These are phyloP conservation scores for Rhimphoctona megacephalus DNA, from an alignment of 2,888 invertebrate species.

Conservation along the genomic window DNA sequence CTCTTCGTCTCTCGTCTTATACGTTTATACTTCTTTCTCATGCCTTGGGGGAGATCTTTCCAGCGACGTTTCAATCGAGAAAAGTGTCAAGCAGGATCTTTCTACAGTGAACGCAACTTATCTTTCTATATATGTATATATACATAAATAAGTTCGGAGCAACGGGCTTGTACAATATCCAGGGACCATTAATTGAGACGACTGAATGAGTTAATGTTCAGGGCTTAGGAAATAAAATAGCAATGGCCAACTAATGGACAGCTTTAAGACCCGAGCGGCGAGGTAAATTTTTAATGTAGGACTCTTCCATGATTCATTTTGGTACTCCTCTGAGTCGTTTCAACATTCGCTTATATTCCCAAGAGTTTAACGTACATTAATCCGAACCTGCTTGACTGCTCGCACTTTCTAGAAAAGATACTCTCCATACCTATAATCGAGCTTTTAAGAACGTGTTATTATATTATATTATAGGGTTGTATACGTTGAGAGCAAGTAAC, in stretches of 20 bases:
- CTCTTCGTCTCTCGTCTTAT: slow-evolving; percentile 20
- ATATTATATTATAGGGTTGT: too few relatives aligned
- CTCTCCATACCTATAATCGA: too few relatives aligned
- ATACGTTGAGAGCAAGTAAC: too few relatives aligned
- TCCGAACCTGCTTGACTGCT: too few relatives aligned
- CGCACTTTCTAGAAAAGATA: too few relatives aligned
- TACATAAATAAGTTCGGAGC: slow-evolving; percentile 28
- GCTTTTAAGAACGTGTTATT: too few relatives aligned
- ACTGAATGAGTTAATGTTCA: slow-evolving; percentile 29
- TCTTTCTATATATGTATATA: slow-evolving; percentile 16
- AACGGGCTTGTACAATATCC: slow-evolving; percentile 56
- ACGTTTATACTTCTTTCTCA: slow-evolving; percentile 1
- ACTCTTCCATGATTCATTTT: not conserved
- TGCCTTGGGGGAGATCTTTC: slow-evolving; percentile 41
- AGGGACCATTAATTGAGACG: slow-evolving; percentile 74
- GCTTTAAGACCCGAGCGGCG: slow-evolving; percentile 8
- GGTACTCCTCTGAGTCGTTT: not conserved
- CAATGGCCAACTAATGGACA: not conserved
- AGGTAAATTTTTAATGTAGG: not conserved
- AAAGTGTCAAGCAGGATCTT: slow-evolving; percentile 73
- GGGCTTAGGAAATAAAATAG: not conserved
- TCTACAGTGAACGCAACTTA: slow-evolving; percentile 16
- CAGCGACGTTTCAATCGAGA: slow-evolving; percentile 75
- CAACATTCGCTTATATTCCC: too few relatives aligned
- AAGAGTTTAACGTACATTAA: not conserved